phyloP scores from a whole-genome alignment of 2,888 invertebrate genomes.

The Stenolophus ochropezus region DNA sequence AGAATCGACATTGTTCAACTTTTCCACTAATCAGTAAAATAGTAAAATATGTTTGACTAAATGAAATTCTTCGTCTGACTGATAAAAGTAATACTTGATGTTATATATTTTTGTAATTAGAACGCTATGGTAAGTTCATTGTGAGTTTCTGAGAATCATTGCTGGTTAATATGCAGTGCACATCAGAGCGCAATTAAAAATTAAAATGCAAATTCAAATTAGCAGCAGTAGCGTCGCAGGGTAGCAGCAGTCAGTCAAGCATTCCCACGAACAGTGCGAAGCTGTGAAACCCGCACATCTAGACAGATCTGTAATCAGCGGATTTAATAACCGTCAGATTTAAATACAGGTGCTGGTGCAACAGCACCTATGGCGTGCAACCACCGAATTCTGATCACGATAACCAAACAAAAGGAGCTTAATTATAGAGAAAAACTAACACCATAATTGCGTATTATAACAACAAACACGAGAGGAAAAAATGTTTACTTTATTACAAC shows the following conservation, averaged over 20 bases:
- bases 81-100: too few species aligned
- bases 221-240: background rate
- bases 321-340: slow-evolving; percentile 44
- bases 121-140: too few species aligned
- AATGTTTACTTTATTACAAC: slow-evolving; percentile 56
- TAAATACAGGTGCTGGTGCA: slow-evolving; percentile 57
- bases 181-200: slow-evolving; percentile 15
- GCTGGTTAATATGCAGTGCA: background rate
- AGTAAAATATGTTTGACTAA: background rate
- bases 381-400: slow-evolving; percentile 56
- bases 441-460: slow-evolving; percentile 61
- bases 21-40: too few species aligned
- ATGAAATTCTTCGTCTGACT: background rate
- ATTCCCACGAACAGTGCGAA: background rate
- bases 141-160: background rate
- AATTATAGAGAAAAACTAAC: slow-evolving; percentile 61
- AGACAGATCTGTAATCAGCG: slow-evolving; percentile 5
- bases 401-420: slow-evolving; percentile 60
- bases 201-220: slow-evolving; percentile 5
- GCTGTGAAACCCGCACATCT: background rate
- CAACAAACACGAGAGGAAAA: slow-evolving; percentile 58
- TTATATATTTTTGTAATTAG: too few species aligned
- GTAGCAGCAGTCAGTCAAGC: slow-evolving; percentile 8
- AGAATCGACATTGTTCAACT: too few species aligned
- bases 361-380: slow-evolving; percentile 59